Percentiles rank a stretch among this genome's conserved stretches.
Conservation (phyloP, 2,113 vertebrate species). For the Callithrix jacchus region DNA sequence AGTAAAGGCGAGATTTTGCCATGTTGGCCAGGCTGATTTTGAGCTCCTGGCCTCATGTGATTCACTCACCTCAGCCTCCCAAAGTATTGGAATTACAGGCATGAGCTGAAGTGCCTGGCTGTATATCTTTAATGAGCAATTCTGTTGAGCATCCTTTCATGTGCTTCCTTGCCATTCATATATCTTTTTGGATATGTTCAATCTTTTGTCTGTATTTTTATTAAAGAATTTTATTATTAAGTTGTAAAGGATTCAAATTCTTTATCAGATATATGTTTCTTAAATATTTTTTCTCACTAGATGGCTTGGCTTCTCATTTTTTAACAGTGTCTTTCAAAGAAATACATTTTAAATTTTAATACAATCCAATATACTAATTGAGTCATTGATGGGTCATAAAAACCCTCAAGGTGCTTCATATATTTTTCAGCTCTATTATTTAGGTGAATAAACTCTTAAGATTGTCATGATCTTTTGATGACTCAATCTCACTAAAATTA, state of each 20-base stretch:
- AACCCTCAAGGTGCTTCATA: background rate
- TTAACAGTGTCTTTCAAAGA: background rate
- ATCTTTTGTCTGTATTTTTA: background rate
- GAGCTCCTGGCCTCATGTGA: no score
- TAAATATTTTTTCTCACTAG: background rate
- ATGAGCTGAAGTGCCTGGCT: no score
- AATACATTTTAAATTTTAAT: background rate
- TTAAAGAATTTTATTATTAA: background rate
- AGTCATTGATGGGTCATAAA: background rate
- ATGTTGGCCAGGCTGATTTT: no score
- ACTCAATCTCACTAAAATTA: background rate
- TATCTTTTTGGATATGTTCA: background rate
- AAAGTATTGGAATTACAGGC: no score
- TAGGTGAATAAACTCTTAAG: background rate
- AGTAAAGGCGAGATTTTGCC: no score
- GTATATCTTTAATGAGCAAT: background rate
- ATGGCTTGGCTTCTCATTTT: background rate
- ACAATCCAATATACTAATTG: background rate
- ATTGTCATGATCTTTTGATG: background rate
- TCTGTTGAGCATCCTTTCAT: background rate
- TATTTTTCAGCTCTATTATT: background rate
- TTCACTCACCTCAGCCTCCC: no score
- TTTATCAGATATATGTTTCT: constrained; percentile 4
- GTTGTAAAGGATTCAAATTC: background rate
- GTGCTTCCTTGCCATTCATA: background rate